Percentiles rank a stretch among this genome's conserved stretches.
These are phyloP conservation scores for Desoria tigrina DNA, from an alignment of 2,888 invertebrate species.

Conservation along the genomic window DNA sequence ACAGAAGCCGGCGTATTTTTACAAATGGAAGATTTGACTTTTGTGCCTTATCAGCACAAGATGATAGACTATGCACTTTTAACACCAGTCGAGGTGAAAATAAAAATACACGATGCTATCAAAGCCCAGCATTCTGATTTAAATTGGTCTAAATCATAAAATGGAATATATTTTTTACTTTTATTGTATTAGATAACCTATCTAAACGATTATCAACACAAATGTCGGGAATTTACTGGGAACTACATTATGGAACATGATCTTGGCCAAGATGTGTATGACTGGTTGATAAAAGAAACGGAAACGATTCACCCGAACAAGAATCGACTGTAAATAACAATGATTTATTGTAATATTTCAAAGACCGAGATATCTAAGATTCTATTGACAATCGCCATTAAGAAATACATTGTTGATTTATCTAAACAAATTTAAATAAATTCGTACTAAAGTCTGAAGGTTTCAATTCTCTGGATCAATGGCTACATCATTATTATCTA, in stretches of 20 bases:
- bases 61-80: constrained; percentile 72
- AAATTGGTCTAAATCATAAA: background rate
- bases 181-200: background rate
- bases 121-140: too few relatives aligned
- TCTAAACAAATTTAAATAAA: too few relatives aligned
- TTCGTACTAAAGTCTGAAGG: too few relatives aligned
- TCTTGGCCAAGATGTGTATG: constrained; percentile 20
- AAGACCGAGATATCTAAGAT: too few relatives aligned
- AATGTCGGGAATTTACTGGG: constrained; percentile 70
- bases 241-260: constrained; percentile 50
- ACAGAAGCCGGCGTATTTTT: constrained; percentile 70
- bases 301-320: too few relatives aligned
- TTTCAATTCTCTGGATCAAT: too few relatives aligned
- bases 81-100: constrained; percentile 71
- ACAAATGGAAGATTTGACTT: constrained; percentile 79
- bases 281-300: constrained; percentile 41
- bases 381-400: too few relatives aligned
- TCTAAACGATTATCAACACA: constrained; percentile 73
- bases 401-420: too few relatives aligned
- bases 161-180: background rate
- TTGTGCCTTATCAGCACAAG: constrained; percentile 79
- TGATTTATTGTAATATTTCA: too few relatives aligned
- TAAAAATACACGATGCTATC: too few relatives aligned
- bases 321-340: too few relatives aligned
- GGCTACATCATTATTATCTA: too few relatives aligned